Percentiles rank a stretch among this genome's conserved stretches.
Evolutionary conservation across 2,113 vertebrate genomes (phyloP).

Genomic region (Oxyura jamaicensis): DNA sequence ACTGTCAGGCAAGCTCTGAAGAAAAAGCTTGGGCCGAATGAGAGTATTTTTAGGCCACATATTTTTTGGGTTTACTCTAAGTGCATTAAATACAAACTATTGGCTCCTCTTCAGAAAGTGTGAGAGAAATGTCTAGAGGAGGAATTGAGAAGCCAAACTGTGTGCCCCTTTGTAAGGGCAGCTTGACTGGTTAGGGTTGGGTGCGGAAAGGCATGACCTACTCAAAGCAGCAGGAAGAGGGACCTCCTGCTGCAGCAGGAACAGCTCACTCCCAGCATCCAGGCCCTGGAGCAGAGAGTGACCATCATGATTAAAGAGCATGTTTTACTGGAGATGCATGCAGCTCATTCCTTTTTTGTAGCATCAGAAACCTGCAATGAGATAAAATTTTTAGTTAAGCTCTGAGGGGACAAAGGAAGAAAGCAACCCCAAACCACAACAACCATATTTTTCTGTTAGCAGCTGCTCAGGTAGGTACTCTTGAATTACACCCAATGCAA

Average conservation of each 20-base stretch:
- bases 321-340: neutral
- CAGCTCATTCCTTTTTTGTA: neutral
- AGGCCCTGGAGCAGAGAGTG: neutral
- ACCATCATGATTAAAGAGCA: fast-evolving
- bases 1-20: neutral
- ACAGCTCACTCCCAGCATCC: neutral
- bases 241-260: neutral
- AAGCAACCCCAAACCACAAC: neutral
- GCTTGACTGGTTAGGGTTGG: neutral
- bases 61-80: neutral
- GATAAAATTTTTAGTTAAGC: neutral
- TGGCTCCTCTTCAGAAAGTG: neutral
- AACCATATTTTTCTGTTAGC: neutral
- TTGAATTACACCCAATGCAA: neutral
- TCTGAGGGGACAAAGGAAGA: neutral
- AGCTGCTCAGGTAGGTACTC: neutral
- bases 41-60: neutral
- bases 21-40: neutral
- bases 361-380: neutral
- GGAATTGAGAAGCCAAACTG: neutral
- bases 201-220: neutral
- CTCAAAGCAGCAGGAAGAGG: neutral
- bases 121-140: neutral
- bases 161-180: too few relatives aligned
- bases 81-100: too few relatives aligned